Evolutionary conservation across 2,888 invertebrate species (phyloP).

Genomic region (Anorthoa munda): DNA sequence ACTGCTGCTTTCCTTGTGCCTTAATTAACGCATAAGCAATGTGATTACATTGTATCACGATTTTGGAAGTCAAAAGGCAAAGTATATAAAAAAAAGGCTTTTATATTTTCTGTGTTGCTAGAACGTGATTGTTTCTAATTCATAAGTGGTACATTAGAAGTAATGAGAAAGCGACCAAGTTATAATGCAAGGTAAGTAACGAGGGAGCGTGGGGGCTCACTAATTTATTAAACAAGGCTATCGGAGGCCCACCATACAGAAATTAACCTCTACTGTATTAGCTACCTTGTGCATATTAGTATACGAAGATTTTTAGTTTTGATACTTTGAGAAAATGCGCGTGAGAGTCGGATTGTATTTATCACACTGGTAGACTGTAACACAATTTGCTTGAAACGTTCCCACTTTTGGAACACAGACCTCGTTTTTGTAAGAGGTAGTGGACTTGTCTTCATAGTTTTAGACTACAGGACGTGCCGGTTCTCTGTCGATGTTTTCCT

Average conservation of each 20-base stretch:
- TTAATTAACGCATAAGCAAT: too few species aligned
- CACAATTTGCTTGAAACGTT: too few species aligned
- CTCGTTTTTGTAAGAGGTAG: too few species aligned
- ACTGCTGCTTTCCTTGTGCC: too few species aligned
- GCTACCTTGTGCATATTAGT: constrained; percentile 83
- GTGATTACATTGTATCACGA: not conserved
- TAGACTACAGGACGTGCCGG: too few species aligned
- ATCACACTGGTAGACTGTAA: not conserved
- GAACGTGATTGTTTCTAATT: constrained; percentile 67
- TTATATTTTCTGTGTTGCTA: constrained; percentile 18
- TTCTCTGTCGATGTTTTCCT: too few species aligned
- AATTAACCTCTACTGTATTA: constrained; percentile 88
- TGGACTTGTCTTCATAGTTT: too few species aligned
- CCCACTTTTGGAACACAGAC: too few species aligned
- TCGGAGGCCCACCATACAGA: constrained; percentile 85
- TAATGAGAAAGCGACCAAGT: constrained; percentile 77
- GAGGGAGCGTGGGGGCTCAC: constrained; percentile 79
- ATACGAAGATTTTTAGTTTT: constrained; percentile 68
- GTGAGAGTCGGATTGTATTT: not conserved
- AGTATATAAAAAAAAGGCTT: constrained; percentile 13
- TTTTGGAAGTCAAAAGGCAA: not conserved
- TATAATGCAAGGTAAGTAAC: constrained; percentile 80
- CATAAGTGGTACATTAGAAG: constrained; percentile 72
- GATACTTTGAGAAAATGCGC: constrained; percentile 68
- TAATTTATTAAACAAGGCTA: constrained; percentile 89